phyloP scores from a whole-genome alignment of 2,888 invertebrate species.

The Cephus nigrinus region DNA sequence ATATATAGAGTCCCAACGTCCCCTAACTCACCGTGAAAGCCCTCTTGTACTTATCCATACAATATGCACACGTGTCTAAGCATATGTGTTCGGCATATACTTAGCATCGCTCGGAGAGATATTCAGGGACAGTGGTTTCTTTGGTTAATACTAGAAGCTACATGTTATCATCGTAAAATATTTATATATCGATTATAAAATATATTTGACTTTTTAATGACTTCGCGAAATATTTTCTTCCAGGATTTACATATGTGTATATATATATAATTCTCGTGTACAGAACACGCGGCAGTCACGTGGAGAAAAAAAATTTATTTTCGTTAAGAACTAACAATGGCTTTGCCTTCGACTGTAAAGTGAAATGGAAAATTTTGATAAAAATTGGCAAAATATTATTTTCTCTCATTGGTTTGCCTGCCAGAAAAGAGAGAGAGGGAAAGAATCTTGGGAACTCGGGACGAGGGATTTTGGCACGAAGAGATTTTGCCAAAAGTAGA shows the following conservation, averaged over 20 bases:
- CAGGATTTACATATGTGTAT: too few species aligned
- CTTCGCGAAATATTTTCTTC: too few species aligned
- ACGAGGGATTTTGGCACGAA: not conserved
- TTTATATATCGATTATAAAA: too few species aligned
- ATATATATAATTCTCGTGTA: too few species aligned
- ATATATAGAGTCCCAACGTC: not conserved
- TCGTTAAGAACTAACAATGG: too few species aligned
- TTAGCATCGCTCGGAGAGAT: not conserved
- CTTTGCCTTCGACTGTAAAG: not conserved
- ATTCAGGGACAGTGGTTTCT: not conserved
- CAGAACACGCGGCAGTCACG: not conserved
- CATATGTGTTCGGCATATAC: not conserved
- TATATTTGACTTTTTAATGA: too few species aligned
- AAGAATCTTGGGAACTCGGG: not conserved
- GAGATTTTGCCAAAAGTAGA: not conserved
- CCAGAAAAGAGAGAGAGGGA: too few species aligned
- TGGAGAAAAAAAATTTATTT: not conserved
- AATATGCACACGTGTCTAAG: not conserved
- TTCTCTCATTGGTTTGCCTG: too few species aligned
- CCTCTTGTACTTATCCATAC: not conserved
- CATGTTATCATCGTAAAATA: too few species aligned
- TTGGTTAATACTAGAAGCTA: too few species aligned
- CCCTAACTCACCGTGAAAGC: not conserved
- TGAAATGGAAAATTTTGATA: not conserved
- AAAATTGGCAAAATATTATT: not conserved